phyloP scores from a whole-genome alignment of 2,797 vertebrate species.

The Amazona ochrocephala region DNA sequence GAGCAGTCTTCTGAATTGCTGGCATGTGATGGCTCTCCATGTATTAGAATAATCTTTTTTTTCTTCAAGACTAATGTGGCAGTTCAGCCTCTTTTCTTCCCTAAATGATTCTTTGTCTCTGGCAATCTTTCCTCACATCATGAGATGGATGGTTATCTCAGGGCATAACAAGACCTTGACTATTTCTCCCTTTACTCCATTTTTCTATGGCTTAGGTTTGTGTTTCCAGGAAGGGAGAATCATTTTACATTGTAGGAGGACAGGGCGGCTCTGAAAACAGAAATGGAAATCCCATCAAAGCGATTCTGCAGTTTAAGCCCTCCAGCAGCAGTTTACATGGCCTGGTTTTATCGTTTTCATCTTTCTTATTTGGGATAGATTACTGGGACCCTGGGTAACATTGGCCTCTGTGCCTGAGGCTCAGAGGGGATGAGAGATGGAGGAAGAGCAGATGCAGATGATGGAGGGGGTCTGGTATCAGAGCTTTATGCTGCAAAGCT shows the following conservation, averaged over 20 bases:
- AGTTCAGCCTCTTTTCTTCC: neutral
- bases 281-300: conserved; percentile 42
- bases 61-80: conserved; percentile 50
- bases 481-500: neutral
- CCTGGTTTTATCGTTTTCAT: neutral
- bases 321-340: neutral
- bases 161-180: conserved; percentile 38
- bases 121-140: conserved; percentile 44
- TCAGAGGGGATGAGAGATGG: neutral
- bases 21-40: conserved; percentile 16
- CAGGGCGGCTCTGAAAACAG: neutral
- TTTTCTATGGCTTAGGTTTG: conserved; percentile 18
- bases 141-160: conserved; percentile 54
- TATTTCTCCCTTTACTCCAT: conserved; percentile 37
- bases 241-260: conserved; percentile 7
- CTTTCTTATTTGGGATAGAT: neutral
- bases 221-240: conserved; percentile 5
- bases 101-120: conserved; percentile 56
- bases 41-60: conserved; percentile 54
- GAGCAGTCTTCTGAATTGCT: neutral
- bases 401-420: rapidly evolving
- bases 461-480: neutral
- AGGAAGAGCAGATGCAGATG: neutral
- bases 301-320: neutral
- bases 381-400: neutral